Conservation (phyloP, 2,797 vertebrate species). For the Onychomys arenicola region DNA sequence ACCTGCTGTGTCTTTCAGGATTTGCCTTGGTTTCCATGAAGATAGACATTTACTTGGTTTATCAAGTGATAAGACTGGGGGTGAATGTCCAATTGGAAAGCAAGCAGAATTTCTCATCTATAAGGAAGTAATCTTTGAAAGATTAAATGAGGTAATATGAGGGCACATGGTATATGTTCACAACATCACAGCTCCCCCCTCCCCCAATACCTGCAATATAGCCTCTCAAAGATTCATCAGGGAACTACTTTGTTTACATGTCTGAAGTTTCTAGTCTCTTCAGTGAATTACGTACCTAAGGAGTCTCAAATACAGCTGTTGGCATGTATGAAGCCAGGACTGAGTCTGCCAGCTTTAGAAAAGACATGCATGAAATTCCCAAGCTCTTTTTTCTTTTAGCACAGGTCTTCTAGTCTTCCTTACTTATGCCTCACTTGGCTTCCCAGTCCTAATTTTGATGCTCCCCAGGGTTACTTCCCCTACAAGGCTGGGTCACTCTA, state of each 20-base stretch:
- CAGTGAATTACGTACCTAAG: not conserved
- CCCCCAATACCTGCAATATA: not conserved
- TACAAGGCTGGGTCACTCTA: not conserved
- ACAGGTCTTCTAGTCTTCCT: not conserved
- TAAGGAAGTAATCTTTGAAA: not conserved
- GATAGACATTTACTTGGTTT: not conserved
- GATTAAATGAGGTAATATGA: not conserved
- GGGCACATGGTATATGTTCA: not conserved
- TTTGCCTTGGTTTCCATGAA: not conserved
- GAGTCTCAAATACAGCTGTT: not conserved
- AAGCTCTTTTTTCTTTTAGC: not conserved
- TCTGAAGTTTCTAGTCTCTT: conserved; percentile 11
- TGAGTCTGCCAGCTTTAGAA: not conserved
- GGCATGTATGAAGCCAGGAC: not conserved
- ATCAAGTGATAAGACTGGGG: not conserved
- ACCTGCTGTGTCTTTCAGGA: not conserved
- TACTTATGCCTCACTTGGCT: not conserved
- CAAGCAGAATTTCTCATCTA: not conserved
- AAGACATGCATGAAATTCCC: not conserved
- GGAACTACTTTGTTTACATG: not conserved
- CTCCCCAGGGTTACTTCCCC: not conserved
- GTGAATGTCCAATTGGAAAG: not conserved
- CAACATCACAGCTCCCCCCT: not conserved
- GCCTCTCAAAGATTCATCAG: not conserved
- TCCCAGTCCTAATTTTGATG: not conserved